Conservation (phyloP, 2,797 vertebrate genomes). For the Catamblyrhynchus diadema region DNA sequence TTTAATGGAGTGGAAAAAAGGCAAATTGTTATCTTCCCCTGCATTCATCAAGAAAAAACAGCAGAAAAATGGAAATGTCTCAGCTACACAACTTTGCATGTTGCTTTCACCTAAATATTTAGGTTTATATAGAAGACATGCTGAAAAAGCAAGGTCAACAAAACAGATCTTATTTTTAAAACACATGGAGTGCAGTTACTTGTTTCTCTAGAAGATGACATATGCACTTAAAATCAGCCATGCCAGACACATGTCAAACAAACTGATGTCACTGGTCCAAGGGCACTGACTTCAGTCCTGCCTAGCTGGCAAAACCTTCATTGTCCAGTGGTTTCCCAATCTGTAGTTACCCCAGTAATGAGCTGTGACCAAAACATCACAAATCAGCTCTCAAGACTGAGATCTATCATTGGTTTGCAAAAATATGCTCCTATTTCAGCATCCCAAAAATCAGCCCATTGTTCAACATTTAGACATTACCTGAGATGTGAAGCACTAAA, state of each 20-base stretch:
- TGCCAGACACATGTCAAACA: neutral
- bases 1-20: conserved; percentile 40
- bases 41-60: neutral
- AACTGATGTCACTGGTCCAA: neutral
- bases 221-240: neutral
- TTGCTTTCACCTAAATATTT: conserved; percentile 33
- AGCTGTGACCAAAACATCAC: neutral
- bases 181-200: neutral
- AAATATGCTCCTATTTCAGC: neutral
- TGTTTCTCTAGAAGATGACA: neutral
- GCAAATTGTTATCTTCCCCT: conserved; percentile 19
- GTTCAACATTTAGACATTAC: neutral
- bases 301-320: neutral
- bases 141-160: conserved; percentile 2
- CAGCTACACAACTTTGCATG: neutral
- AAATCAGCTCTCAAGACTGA: neutral
- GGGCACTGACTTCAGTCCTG: neutral
- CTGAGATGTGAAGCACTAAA: neutral
- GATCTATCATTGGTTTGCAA: neutral
- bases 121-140: neutral
- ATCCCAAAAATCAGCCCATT: neutral
- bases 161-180: neutral
- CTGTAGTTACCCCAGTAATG: neutral
- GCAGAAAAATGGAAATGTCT: neutral
- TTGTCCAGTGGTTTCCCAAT: neutral